Base-by-base conservation (phyloP, 2,797 vertebrate species). In the Schizopygopsis malacanthus region DNA sequence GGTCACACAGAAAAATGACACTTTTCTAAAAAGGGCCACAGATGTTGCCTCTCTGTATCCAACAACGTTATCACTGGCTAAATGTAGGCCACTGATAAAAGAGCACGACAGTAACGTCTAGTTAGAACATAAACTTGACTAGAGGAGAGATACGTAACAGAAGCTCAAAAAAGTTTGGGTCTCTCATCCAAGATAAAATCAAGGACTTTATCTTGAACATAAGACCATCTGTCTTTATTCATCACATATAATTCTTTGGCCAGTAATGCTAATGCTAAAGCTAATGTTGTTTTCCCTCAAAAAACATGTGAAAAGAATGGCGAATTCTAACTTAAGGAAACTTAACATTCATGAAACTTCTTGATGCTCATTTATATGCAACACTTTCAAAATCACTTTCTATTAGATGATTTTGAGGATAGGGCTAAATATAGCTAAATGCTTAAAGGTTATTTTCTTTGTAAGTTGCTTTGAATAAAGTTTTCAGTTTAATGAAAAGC, bases 171-270 rank as follows among this genome's bases (percentile, higher is more conserved):
- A 78, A 52, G 37, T 15, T 77, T 3, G 41, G 25, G 67, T 87
- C 41, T 39, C 71, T 63, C 72, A 81, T 87, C 79, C 81, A 47
- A 81, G 45, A 86, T 87, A 83, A 89, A 85, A 78, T 69, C 73
- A 43, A 82, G 71, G 56, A 71, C 52, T 89, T 89, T 89, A 89
- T 89, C 87, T 89, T 82, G 47, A 81, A 83, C 70, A 70, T 75
- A 75, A 85, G 89, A 83, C 52, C 20, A 41, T 75, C 50, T 41
- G 71, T 85, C 67, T 89, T 83, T 79, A 88, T 87, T 90, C 70
- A 86, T 86, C 81, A 89, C 56, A 86, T 52, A 67, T n/a, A 16
- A 69, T 82, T 84, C 61, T 45, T 15, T 67, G 33, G 33, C 9
- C 7, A 28, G 45, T 37, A 65, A 65, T 28, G 81, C n/a, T 72